Evolutionary conservation across 2,113 vertebrate genomes (phyloP).

Genomic region (Sciurus niger): DNA sequence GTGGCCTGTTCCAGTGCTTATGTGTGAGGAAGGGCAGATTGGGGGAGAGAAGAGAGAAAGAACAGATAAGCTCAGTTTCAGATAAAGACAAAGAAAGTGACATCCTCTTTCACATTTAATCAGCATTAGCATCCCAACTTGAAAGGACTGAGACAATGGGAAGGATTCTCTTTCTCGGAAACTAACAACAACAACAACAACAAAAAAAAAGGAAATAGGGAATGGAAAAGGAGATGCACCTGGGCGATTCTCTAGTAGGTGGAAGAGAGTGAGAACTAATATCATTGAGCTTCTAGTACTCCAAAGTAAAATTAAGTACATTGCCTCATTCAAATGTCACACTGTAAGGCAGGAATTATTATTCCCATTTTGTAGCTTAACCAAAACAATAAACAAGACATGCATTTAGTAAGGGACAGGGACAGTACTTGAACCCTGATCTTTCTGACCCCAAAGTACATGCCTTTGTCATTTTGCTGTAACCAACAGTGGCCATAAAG

Average conservation of each 20-base stretch:
- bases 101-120: neutral
- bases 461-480: neutral
- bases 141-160: neutral
- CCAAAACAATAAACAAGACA: neutral
- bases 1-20: neutral
- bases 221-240: neutral
- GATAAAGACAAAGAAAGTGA: neutral
- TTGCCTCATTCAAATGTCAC: neutral
- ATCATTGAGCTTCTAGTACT: neutral
- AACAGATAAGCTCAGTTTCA: neutral
- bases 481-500: neutral
- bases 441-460: neutral
- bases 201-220: neutral
- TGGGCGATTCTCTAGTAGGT: neutral
- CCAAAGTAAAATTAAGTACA: neutral
- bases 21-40: neutral
- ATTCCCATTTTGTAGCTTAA: neutral
- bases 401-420: neutral
- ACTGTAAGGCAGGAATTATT: neutral
- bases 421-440: neutral
- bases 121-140: neutral
- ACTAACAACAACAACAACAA: neutral
- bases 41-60: neutral
- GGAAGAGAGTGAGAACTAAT: neutral
- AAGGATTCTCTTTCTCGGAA: neutral